These are phyloP conservation scores for Coecobrya sp. DNA, from an alignment of 2,888 invertebrate species.

Conservation along the genomic window DNA sequence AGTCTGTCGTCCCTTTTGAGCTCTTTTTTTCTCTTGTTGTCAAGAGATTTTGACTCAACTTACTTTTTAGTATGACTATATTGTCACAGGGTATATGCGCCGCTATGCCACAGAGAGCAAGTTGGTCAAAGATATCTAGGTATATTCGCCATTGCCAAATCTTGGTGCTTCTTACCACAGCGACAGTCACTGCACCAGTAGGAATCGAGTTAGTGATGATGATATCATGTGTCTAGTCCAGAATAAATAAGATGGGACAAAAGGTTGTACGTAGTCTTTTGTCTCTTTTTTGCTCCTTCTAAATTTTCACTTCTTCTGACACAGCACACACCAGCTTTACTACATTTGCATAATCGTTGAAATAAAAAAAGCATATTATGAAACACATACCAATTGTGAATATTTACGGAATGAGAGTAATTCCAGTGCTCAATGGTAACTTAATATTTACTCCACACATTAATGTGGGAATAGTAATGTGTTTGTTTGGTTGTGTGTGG, in stretches of 20 bases:
- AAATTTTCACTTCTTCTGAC: neutral
- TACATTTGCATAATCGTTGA: neutral
- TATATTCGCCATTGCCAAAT: neutral
- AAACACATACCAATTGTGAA: neutral
- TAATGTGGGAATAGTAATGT: neutral
- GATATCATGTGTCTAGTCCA: neutral
- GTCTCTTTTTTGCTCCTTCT: neutral
- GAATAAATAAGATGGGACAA: neutral
- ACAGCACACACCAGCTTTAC: neutral
- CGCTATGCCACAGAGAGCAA: neutral
- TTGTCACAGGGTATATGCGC: neutral
- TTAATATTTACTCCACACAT: neutral
- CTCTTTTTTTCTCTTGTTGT: conserved; percentile 35
- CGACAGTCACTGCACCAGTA: neutral
- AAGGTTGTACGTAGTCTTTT: neutral
- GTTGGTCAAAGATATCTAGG: neutral
- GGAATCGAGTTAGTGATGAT: neutral
- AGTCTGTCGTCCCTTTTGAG: conserved; percentile 49
- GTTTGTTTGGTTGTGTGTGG: neutral
- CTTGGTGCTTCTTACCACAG: neutral
- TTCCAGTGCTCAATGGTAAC: neutral
- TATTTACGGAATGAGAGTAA: neutral
- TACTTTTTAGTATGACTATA: conserved; percentile 14
- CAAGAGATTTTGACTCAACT: conserved; percentile 21
- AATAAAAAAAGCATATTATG: neutral